Evolutionary conservation across 1,140 invertebrate genomes (phyloP), one percentile per base, ranked within the genome.

Genomic region (Drosophila watanabei): DNA sequence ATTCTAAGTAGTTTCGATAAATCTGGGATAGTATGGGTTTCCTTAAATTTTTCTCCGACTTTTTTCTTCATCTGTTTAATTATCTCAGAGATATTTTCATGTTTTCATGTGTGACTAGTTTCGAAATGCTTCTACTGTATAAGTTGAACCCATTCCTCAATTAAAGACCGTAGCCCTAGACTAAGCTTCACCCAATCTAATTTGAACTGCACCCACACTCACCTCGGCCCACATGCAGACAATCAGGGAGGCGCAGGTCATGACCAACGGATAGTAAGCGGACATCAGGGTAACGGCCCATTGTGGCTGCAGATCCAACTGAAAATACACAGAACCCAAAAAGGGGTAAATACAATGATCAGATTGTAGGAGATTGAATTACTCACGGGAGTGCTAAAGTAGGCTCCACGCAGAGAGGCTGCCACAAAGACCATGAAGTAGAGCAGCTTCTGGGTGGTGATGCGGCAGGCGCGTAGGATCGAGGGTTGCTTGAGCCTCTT

Each of bases 181-280:
- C 49, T 10, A 11, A n/a, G 16, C 0, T 4, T 30, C n/a, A 51
- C 5, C 11, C 10, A 20, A 13, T 13, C 5, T n/a, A n/a, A 51
- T 30, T n/a, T 51, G 0, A 1, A 10, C 48, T 18, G 18, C 28
- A 13, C 28, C 51, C 18, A 5, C 20, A 94, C 95, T 95, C 93
- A 97, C 97, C 95, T 99, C 98, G 51, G 98, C 98, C 98, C 98
- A 98, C 93, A 98, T 98, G 93, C 98, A 98, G 76, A 98, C 97
- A 79, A 99, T 97, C 20, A 98, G 95, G 1, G 98, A 98, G 5
- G 97, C 97, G 59, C 97, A 97, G 33, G 97, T 97, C 93, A 98
- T 94, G 16, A 98, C 94, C 32, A 99, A 94, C 5, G 98, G 98
- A 94, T 98, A 99, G 93, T 98, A 98, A 1, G 98, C 97, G 49